Base-by-base conservation (phyloP, 2,888 invertebrate genomes). In the Drosophila falleni region DNA sequence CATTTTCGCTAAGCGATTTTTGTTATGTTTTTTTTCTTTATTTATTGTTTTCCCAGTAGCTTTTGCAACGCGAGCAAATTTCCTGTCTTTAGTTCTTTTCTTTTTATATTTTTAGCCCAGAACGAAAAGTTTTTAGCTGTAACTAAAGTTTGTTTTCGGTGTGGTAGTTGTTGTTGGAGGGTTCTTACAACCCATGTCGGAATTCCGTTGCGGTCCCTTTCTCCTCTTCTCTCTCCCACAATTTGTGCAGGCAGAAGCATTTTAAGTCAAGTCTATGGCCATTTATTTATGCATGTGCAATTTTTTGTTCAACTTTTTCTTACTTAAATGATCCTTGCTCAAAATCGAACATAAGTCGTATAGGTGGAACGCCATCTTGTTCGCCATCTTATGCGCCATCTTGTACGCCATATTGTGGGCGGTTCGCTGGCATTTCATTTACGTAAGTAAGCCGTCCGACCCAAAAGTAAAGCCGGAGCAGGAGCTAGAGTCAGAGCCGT, bases 271-370 rank as follows among this genome's bases (percentile, higher is more conserved):
- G 76, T 72, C 69, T 79, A 71, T 62, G 76, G 79, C 74, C 71
- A 67, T 84, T 81, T 84, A 76, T 79, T 81, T 84, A 76, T 81
- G 81, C 74, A 81, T 81, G 79, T 81, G 56, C 58, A 16, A 74
- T 61, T 67, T 70, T 81, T 79, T 73, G 66, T 55, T 56, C 53
- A 29, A 62, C 59, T 74, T 70, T 68, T 55, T 56, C 26, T 71
- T 63, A 80, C 63, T 71, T 63, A 80, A 81, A 77, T 74, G 72
- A 82, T 81, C 68, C 80, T 72, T 74, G 62, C 61, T n/a, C 49
- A 42, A 65, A 71, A 74, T 73, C 72, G 61, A 73, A 73, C 71
- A 62, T 54, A 44, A 62, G 66, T 58, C 65, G 44, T 29, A 41
- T 33, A 53, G 35, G 46, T 37, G 51, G 15, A 42, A 26, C 61